Conservation (phyloP, 2,888 invertebrate species). For the Cryptosula pallasiana region DNA sequence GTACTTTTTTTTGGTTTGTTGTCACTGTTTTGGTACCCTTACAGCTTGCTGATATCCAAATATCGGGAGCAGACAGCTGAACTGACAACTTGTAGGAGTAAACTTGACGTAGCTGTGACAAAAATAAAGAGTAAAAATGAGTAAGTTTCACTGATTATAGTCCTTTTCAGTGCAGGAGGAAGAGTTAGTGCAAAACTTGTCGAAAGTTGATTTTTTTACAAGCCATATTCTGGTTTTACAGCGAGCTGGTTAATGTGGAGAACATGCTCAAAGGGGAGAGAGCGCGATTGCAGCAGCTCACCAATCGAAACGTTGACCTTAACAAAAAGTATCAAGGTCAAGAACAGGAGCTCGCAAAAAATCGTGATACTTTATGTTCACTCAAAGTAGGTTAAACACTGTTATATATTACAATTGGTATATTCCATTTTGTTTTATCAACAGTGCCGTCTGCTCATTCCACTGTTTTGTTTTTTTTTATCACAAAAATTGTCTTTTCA, state of each 20-base stretch:
- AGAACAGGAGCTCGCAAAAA: background rate
- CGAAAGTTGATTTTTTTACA: too few relatives aligned
- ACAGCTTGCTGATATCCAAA: background rate
- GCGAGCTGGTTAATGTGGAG: background rate
- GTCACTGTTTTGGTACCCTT: too few relatives aligned
- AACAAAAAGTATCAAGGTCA: background rate
- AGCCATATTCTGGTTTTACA: too few relatives aligned
- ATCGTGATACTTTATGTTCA: background rate
- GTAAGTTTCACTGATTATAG: too few relatives aligned
- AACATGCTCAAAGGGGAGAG: background rate
- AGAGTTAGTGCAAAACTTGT: too few relatives aligned
- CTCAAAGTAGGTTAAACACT: background rate
- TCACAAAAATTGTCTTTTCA: too few relatives aligned
- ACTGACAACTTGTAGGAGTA: background rate
- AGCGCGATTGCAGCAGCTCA: background rate
- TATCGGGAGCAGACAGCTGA: slow-evolving; percentile 18
- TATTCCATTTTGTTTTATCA: too few relatives aligned
- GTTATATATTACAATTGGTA: too few relatives aligned
- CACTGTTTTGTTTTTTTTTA: too few relatives aligned
- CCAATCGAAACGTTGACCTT: background rate
- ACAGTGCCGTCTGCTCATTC: too few relatives aligned
- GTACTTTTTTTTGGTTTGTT: too few relatives aligned
- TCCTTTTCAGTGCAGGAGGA: too few relatives aligned
- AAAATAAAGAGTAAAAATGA: slow-evolving; percentile 3
- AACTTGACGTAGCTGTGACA: background rate